phyloP scores from a whole-genome alignment of 2,113 vertebrate genomes.

The Aspidoscelis tigris region DNA sequence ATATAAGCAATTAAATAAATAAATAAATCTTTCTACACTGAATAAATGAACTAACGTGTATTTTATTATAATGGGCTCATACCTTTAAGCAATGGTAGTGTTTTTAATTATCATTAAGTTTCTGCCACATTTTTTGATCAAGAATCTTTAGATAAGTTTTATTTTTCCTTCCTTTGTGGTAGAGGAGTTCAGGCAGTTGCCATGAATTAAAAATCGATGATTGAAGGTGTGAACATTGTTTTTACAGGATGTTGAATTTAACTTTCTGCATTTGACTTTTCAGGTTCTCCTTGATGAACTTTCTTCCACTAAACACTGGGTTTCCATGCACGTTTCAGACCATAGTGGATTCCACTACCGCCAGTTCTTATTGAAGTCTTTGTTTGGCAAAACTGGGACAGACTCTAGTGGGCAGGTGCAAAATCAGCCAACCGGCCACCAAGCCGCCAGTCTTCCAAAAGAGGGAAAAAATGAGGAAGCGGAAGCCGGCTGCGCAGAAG shows the following conservation, averaged over 20 bases:
- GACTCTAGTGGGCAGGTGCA: conserved; percentile 55
- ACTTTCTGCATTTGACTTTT: conserved; percentile 20
- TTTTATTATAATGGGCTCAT: no score
- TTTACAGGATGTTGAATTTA: conserved; percentile 39
- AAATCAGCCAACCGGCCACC: conserved; percentile 60
- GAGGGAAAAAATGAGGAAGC: conserved; percentile 66
- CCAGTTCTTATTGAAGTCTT: conserved; percentile 91
- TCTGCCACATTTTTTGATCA: no score
- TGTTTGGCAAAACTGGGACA: conserved; percentile 75
- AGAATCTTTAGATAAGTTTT: background rate
- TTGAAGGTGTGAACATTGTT: conserved; percentile 13
- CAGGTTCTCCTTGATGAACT: conserved; percentile 93
- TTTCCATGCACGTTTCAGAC: conserved; percentile 94
- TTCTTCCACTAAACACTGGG: conserved; percentile 90
- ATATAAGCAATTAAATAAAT: no score
- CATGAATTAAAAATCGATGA: background rate
- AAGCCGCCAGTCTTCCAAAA: conserved; percentile 70
- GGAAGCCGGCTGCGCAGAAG: conserved; percentile 64
- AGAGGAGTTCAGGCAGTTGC: conserved; percentile 9
- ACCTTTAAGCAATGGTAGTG: no score
- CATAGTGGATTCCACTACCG: conserved; percentile 99
- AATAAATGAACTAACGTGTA: no score
- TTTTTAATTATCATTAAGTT: no score
- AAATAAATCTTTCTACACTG: no score
- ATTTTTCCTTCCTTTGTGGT: background rate